These are phyloP conservation scores for Drosophila macrospina DNA, from an alignment of 2,888 invertebrate species.

Conservation along the genomic window DNA sequence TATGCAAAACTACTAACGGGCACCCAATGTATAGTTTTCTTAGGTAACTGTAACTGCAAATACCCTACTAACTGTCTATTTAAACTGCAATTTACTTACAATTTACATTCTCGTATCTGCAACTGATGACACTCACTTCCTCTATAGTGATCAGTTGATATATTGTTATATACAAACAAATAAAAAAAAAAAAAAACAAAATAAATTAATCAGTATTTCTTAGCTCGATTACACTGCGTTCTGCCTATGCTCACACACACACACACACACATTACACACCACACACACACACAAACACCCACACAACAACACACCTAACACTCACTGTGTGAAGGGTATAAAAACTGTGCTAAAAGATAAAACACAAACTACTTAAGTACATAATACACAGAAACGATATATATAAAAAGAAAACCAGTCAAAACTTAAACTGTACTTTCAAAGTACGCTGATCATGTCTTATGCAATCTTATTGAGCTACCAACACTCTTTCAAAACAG, in stretches of 20 bases:
- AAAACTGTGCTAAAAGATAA: constrained; percentile 63
- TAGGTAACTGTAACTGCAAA: constrained; percentile 42
- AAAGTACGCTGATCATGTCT: constrained; percentile 30
- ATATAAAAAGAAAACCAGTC: too few species aligned
- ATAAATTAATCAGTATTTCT: constrained; percentile 8
- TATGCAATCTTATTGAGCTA: constrained; percentile 19
- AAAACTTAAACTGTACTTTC: constrained; percentile 29
- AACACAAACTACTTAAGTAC: constrained; percentile 23
- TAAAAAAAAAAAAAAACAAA: not conserved
- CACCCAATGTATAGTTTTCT: constrained; percentile 30
- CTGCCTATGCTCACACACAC: constrained; percentile 11
- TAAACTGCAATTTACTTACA: constrained; percentile 1
- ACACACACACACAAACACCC: constrained; percentile 1
- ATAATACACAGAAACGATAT: constrained; percentile 27
- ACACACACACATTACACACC: too few species aligned
- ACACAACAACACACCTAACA: constrained; percentile 19
- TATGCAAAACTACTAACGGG: constrained; percentile 33
- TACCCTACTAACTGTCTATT: constrained; percentile 9
- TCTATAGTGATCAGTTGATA: constrained; percentile 2
- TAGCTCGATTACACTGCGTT: constrained; percentile 19
- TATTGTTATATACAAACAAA: constrained; percentile 3
- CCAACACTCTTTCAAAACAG: constrained; percentile 43
- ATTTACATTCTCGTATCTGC: not conserved
- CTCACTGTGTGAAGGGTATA: constrained; percentile 71
- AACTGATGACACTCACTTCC: constrained; percentile 24